Conservation (phyloP, 2,797 vertebrate species). For the Furcifer pardalis region DNA sequence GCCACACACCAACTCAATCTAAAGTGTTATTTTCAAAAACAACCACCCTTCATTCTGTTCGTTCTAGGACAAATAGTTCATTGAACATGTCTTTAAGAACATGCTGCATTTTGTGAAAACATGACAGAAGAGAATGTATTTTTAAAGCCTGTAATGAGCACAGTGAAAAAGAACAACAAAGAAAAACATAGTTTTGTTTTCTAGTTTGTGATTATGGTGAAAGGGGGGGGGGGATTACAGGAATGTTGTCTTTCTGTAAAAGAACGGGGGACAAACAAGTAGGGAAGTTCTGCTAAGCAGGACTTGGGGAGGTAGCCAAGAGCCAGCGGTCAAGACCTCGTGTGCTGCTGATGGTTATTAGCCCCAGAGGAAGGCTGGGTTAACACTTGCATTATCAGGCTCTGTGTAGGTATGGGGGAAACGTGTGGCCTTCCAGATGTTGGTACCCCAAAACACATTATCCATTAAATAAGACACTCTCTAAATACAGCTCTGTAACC, state of each 20-base stretch:
- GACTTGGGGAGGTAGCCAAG: background rate
- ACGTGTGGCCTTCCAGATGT: background rate
- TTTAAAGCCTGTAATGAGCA: slow-evolving; percentile 72
- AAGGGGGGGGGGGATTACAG: slow-evolving; percentile 50
- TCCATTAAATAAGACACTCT: background rate
- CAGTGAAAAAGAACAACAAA: slow-evolving; percentile 70
- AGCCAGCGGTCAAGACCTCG: background rate
- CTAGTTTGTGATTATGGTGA: slow-evolving; percentile 71
- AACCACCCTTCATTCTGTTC: background rate
- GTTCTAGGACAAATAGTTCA: slow-evolving; percentile 32
- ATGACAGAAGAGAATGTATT: slow-evolving; percentile 75
- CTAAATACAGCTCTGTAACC: too few relatives aligned
- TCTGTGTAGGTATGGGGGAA: background rate
- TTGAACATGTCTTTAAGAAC: slow-evolving; percentile 37
- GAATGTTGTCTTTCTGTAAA: slow-evolving; percentile 29
- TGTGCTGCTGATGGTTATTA: background rate
- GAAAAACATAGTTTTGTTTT: slow-evolving; percentile 67
- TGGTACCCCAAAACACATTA: background rate
- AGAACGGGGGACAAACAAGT: background rate
- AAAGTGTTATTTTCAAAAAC: slow-evolving; percentile 8
- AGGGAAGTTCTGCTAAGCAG: background rate
- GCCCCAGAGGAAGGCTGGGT: too few relatives aligned
- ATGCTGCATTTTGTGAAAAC: slow-evolving; percentile 76
- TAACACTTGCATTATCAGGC: background rate
- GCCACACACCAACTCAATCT: background rate